Conservation (phyloP, 2,888 invertebrate genomes). For the Crocallis elinguaria region DNA sequence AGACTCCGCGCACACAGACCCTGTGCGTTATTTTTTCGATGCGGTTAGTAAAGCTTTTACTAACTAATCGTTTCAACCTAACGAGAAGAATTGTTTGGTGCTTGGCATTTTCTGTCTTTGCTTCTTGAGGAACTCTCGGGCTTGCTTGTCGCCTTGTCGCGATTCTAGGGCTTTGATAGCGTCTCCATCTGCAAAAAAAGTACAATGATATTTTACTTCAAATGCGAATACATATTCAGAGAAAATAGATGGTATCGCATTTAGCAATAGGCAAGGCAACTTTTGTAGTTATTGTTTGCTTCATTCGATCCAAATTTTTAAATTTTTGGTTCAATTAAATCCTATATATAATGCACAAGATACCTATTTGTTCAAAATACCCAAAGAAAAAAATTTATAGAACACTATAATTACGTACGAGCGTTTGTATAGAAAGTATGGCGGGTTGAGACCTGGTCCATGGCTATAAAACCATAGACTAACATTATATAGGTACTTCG, state of each 20-base stretch:
- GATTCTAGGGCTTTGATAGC: slow-evolving; percentile 91
- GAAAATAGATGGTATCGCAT: too few species aligned
- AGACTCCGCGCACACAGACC: slow-evolving; percentile 6
- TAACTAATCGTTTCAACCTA: slow-evolving; percentile 59
- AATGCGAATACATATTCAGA: neutral
- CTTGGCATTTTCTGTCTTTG: slow-evolving; percentile 86
- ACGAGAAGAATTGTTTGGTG: slow-evolving; percentile 73
- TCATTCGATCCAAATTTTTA: too few species aligned
- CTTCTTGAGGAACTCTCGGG: slow-evolving; percentile 94
- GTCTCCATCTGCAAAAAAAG: slow-evolving; percentile 85
- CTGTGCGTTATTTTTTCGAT: slow-evolving; percentile 5
- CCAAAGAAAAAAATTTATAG: too few species aligned
- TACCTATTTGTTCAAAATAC: too few species aligned
- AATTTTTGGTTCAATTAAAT: too few species aligned
- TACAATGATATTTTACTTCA: neutral
- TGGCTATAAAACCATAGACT: too few species aligned
- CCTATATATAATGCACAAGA: too few species aligned
- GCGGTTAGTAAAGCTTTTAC: neutral
- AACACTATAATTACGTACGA: too few species aligned
- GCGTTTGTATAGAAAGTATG: too few species aligned
- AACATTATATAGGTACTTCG: neutral
- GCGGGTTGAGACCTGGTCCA: too few species aligned
- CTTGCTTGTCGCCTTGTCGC: slow-evolving; percentile 94
- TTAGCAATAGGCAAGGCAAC: too few species aligned
- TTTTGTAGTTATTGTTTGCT: too few species aligned